Evolutionary conservation across 2,797 vertebrate genomes (phyloP).

Genomic region (Limnodromus scolopaceus): DNA sequence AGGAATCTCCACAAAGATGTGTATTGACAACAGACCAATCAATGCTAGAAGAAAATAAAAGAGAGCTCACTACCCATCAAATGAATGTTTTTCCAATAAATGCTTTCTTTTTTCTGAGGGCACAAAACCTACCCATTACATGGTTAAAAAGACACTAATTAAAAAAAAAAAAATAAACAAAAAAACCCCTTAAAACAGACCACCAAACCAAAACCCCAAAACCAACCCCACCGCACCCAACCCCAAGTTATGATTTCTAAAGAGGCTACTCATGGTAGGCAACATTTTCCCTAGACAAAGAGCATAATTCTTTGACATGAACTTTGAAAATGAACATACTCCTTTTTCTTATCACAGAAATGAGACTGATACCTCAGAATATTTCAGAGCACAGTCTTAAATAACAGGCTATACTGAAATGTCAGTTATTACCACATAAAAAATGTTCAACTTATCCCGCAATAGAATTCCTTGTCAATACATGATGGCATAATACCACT

Average conservation of each 20-base stretch:
- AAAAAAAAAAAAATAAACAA: background rate
- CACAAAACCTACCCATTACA: background rate
- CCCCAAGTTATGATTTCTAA: background rate
- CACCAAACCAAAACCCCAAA: background rate
- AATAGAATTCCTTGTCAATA: background rate
- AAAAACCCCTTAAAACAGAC: too few species aligned
- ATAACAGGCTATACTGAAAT: background rate
- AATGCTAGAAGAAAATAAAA: background rate
- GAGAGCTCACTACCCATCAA: background rate
- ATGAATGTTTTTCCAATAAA: background rate
- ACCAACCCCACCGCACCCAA: fast-evolving
- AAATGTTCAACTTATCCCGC: background rate
- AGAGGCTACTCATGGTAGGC: background rate
- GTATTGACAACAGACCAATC: background rate
- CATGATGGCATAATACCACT: background rate
- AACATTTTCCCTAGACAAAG: background rate
- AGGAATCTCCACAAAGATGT: background rate
- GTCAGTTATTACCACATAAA: background rate
- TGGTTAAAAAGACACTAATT: background rate
- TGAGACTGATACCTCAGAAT: background rate
- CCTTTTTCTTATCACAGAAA: background rate
- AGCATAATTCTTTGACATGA: background rate
- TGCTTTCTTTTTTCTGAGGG: background rate
- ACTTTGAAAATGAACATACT: background rate
- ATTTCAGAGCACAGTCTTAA: background rate